These are phyloP conservation scores for Amphipoea oculea DNA, from an alignment of 2,888 invertebrate species.

Conservation along the genomic window DNA sequence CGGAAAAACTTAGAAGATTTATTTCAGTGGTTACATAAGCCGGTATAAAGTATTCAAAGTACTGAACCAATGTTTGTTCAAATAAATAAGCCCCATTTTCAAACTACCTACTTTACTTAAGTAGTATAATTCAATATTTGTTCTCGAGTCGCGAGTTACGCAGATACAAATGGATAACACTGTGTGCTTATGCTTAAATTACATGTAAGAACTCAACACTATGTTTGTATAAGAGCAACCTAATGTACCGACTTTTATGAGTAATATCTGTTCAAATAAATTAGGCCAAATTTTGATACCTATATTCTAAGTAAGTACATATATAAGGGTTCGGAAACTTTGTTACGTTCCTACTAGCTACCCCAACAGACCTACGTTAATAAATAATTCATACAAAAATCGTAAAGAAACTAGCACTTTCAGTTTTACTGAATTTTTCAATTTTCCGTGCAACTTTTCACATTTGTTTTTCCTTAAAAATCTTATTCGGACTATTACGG, in stretches of 20 bases:
- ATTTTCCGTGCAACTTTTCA: background rate
- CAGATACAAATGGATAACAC: constrained; percentile 40
- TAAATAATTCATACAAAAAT: background rate
- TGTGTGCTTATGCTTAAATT: constrained; percentile 32
- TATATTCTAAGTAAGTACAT: too few species aligned
- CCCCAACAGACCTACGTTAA: background rate
- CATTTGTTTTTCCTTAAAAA: background rate
- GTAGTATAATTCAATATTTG: constrained; percentile 59
- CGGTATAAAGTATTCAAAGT: background rate
- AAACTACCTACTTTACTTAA: constrained; percentile 27
- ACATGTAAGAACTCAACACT: constrained; percentile 19
- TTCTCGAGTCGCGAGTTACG: constrained; percentile 26
- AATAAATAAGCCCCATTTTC: constrained; percentile 50
- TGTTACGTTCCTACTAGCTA: background rate
- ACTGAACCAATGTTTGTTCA: constrained; percentile 28
- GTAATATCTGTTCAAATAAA: background rate
- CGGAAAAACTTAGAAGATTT: background rate
- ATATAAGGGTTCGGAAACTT: background rate
- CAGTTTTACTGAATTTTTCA: background rate
- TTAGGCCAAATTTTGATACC: background rate
- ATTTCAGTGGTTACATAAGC: background rate
- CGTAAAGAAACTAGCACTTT: background rate
- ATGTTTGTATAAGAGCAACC: constrained; percentile 6
- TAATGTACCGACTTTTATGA: constrained; percentile 2
- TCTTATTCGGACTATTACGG: background rate